Evolutionary conservation across 2,888 invertebrate species (phyloP).

Genomic region (Diaphora mendica): DNA sequence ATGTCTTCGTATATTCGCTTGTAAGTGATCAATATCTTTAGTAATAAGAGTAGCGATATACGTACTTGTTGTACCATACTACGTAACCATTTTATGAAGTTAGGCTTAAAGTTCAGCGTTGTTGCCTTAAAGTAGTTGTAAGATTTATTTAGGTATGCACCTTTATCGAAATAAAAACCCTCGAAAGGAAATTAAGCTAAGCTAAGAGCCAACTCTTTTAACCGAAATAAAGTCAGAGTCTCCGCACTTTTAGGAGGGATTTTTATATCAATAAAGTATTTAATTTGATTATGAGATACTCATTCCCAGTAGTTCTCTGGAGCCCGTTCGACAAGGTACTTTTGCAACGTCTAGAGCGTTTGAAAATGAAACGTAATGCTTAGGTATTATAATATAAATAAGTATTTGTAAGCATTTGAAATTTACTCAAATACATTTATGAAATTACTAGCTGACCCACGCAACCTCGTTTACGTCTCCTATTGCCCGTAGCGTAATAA

Average conservation of each 20-base stretch:
- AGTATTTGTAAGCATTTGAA: too few species aligned
- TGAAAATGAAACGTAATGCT: background rate
- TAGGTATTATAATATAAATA: too few species aligned
- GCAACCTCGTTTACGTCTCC: too few species aligned
- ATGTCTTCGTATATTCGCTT: background rate
- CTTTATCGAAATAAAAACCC: background rate
- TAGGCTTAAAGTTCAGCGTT: background rate
- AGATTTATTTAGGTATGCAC: background rate
- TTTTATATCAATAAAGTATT: background rate
- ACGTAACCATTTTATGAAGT: background rate
- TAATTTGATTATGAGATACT: too few species aligned
- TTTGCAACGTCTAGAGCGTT: too few species aligned
- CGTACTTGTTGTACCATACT: background rate
- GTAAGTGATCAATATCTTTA: background rate
- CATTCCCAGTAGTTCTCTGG: too few species aligned
- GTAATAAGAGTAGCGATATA: background rate
- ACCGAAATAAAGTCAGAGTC: too few species aligned
- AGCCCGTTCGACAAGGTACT: too few species aligned
- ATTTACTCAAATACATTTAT: background rate
- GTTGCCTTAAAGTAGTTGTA: background rate
- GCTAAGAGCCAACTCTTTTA: background rate
- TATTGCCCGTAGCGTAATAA: too few species aligned
- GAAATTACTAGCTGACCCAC: too few species aligned
- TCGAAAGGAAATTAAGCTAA: background rate
- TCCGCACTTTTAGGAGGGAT: too few species aligned